Percentiles rank a stretch among this genome's conserved stretches.
Conservation (phyloP, 2,888 invertebrate species). For the Synanthedon myopaeformis region DNA sequence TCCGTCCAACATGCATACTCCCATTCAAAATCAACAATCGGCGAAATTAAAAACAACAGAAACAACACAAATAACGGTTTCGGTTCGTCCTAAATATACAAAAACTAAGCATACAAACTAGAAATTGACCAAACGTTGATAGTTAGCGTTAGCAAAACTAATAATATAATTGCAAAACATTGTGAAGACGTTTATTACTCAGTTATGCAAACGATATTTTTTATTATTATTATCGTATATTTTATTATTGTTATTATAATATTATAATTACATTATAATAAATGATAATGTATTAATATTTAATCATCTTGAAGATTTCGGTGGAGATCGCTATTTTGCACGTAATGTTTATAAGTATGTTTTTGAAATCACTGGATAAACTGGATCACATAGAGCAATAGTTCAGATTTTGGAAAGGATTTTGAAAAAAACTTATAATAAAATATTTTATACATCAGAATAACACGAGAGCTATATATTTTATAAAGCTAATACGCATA, state of each 20-base stretch:
- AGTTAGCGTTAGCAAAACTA: no score
- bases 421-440: not conserved
- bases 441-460: not conserved
- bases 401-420: not conserved
- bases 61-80: not conserved
- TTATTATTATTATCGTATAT: not conserved
- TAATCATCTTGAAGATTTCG: no score
- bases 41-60: not conserved
- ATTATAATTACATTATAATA: not conserved
- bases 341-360: no score
- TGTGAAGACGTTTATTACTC: no score
- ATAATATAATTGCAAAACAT: no score
- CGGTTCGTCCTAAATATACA: not conserved
- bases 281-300: not conserved
- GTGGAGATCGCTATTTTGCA: no score
- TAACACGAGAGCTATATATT: not conserved
- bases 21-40: not conserved
- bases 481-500: not conserved
- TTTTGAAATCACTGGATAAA: no score
- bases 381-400: not conserved
- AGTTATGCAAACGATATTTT: not conserved
- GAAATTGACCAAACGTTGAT: not conserved
- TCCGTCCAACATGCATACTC: no score
- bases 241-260: no score
- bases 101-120: not conserved